Evolutionary conservation across 2,888 invertebrate genomes (phyloP), one percentile per base, ranked within the genome.

Genomic region (Cephus rjabovi): DNA sequence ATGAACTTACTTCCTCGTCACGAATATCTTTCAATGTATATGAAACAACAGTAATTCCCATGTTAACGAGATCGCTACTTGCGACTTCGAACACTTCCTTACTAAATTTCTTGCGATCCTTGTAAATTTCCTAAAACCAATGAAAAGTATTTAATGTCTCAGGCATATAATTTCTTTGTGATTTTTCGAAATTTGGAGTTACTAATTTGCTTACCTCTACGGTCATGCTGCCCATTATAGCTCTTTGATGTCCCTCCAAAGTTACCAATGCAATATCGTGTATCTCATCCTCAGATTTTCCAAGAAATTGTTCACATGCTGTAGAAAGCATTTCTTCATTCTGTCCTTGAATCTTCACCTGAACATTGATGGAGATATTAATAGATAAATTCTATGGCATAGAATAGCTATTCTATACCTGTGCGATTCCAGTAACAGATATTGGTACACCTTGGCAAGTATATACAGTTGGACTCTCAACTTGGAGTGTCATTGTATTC

Each of bases 151-250:
- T 74, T 40, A 68, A 76, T 35, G 4, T 73, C 31, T 71, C 37
- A 40, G 23, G 71, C 1, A 35, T 12, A 69, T 12, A 68, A 71
- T 69, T 75, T 9, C 6, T 31, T 74, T 12, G 12, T 0, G 3
- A 71, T 71, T 71, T 56, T 56, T 56, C 2, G 0, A 56, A 23
- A 23, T 56, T 56, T 56, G 6, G 23, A 23, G 6, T 23, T 0
- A 1, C 9, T 34, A 77, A 12, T 70, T 12, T 75, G 79, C 83
- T 83, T 90, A 94, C 93, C 93, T 98, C 98, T 4, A 98, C 98
- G 1, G 98, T 98, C 98, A 98, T 98, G 82, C 97, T 97, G 40
- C 98, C 98, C 98, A 98, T 98, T 82, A 98, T 98, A 83, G 98
- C 98, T 83, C 98, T 94, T 92, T 98, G 98, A 90, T 98, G 98